Conservation (phyloP, 1,140 invertebrate species). For the Trichoplusia ni region DNA sequence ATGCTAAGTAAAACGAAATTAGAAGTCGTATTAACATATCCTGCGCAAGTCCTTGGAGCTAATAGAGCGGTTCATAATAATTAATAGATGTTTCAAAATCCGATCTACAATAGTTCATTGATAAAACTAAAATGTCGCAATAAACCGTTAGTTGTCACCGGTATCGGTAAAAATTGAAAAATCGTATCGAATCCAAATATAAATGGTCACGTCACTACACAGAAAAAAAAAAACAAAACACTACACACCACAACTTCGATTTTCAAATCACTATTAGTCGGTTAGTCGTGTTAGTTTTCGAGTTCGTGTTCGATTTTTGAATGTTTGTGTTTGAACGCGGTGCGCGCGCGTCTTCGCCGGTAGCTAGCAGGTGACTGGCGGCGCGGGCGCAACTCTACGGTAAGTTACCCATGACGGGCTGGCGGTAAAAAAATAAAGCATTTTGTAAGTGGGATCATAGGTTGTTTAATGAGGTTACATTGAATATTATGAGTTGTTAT, state of each 20-base stretch:
- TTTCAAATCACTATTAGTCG: conserved; percentile 53
- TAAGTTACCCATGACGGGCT: conserved; percentile 51
- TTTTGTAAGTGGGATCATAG: conserved; percentile 48
- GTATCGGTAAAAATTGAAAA: conserved; percentile 44
- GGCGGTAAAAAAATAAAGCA: conserved; percentile 43
- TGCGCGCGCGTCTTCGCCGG: conserved; percentile 65
- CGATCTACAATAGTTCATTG: conserved; percentile 34
- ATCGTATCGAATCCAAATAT: conserved; percentile 62
- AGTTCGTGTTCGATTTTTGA: conserved; percentile 52
- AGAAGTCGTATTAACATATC: not conserved
- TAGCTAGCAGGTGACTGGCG: conserved; percentile 73
- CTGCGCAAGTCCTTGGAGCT: conserved; percentile 3
- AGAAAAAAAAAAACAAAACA: conserved; percentile 47
- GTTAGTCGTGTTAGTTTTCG: conserved; percentile 54
- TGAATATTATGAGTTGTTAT: conserved; percentile 8
- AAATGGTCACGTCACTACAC: conserved; percentile 50
- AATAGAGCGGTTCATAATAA: conserved; percentile 1
- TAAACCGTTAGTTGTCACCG: conserved; percentile 61
- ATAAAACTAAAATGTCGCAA: conserved; percentile 27
- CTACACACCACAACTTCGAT: conserved; percentile 47
- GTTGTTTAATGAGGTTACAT: conserved; percentile 27
- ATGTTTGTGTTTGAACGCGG: conserved; percentile 35
- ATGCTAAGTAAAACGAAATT: not conserved
- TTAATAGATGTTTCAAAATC: conserved; percentile 37
- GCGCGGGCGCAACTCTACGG: conserved; percentile 42